These are phyloP conservation scores for Catalaphyllia jardinei DNA, from an alignment of 64 coral and sea anemone genomes.

Conservation along the genomic window DNA sequence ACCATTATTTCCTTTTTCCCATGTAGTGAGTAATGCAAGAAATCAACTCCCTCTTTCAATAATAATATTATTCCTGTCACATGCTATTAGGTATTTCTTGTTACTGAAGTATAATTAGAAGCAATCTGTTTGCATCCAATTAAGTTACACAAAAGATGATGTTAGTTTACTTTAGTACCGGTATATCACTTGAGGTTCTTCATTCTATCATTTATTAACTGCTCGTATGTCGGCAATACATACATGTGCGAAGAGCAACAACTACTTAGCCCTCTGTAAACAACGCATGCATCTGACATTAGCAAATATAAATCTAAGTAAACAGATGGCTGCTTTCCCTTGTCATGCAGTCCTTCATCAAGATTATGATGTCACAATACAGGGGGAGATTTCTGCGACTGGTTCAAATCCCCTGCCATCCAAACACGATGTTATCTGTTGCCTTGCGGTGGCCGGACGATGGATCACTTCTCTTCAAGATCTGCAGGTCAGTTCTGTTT, in stretches of 20 bases:
- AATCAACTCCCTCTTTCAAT: too few relatives aligned
- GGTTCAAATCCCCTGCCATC: conserved; percentile 46
- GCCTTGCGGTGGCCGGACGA: conserved; percentile 86
- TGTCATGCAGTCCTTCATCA: conserved; percentile 23
- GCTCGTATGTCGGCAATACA: too few relatives aligned
- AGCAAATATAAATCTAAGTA: too few relatives aligned
- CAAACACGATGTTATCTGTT: conserved; percentile 88
- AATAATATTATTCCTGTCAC: too few relatives aligned
- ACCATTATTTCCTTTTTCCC: not conserved
- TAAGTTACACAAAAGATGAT: too few relatives aligned
- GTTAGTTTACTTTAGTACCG: too few relatives aligned
- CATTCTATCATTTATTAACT: too few relatives aligned
- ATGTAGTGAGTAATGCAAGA: not conserved
- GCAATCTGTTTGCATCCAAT: not conserved
- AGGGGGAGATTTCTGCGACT: not conserved
- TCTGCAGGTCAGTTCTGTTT: conserved; percentile 68
- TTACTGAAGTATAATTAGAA: not conserved
- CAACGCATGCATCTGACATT: too few relatives aligned
- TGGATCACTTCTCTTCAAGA: conserved; percentile 86
- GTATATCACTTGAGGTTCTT: too few relatives aligned
- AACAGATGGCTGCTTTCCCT: not conserved
- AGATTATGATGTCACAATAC: not conserved
- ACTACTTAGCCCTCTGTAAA: too few relatives aligned
- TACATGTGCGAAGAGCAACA: too few relatives aligned
- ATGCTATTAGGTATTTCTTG: not conserved